Percentiles rank a stretch among this genome's conserved stretches.
These are phyloP conservation scores for Halcyon badia DNA, from an alignment of 2,797 vertebrate genomes.

Conservation along the genomic window DNA sequence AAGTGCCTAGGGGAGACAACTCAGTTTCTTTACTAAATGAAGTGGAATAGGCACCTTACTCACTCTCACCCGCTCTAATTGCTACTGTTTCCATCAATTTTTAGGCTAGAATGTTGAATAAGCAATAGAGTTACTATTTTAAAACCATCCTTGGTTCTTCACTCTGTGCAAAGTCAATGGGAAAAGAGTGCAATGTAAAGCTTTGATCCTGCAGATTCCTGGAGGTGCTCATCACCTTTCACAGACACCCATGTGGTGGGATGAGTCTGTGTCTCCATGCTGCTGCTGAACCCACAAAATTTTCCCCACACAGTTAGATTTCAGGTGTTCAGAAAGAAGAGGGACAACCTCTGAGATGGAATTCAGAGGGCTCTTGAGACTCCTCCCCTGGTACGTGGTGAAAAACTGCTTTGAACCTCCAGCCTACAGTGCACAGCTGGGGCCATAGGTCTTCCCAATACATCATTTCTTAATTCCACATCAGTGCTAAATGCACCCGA, in stretches of 20 bases:
- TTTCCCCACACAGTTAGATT: not conserved
- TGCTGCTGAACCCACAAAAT: not conserved
- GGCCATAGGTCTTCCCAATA: not conserved
- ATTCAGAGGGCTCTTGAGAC: not conserved
- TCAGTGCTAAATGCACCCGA: not conserved
- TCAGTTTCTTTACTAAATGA: constrained; percentile 35
- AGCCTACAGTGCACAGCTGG: not conserved
- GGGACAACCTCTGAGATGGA: not conserved
- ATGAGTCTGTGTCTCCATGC: not conserved
- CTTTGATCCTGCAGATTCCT: not conserved
- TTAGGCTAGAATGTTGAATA: constrained; percentile 33
- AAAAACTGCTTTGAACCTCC: not conserved
- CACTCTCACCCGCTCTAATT: constrained; percentile 12
- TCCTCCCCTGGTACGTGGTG: not conserved
- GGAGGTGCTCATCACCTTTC: not conserved
- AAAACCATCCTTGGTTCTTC: not conserved
- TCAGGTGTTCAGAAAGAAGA: not conserved
- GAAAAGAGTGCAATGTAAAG: not conserved
- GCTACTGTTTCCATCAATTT: constrained; percentile 14
- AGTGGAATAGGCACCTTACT: constrained; percentile 45
- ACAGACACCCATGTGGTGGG: accelerated
- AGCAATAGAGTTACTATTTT: not conserved
- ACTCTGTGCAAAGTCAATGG: not conserved
- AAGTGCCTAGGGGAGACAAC: constrained; percentile 1
- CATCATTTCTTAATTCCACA: not conserved